These are phyloP conservation scores for Caprella mutica DNA, from an alignment of 2,888 invertebrate genomes.

Conservation along the genomic window DNA sequence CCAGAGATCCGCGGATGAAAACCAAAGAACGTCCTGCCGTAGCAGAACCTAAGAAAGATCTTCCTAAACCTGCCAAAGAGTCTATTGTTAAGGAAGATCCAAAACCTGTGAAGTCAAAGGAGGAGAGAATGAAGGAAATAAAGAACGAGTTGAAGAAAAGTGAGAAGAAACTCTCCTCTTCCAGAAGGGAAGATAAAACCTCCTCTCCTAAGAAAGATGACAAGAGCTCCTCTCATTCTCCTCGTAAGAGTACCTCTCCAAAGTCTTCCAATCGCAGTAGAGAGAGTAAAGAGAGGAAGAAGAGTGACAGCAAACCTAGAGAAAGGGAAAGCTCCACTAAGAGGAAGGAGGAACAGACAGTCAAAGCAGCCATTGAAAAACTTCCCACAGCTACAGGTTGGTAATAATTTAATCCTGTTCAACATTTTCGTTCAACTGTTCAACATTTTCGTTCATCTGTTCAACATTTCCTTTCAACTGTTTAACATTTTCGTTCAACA, in stretches of 20 bases:
- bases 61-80: too few relatives aligned
- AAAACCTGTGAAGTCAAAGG: conserved; percentile 1
- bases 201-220: not conserved
- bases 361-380: too few relatives aligned
- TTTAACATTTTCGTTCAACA: too few relatives aligned
- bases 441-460: too few relatives aligned
- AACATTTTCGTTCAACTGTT: too few relatives aligned
- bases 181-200: not conserved
- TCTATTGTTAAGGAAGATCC: not conserved
- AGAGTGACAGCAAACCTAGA: too few relatives aligned
- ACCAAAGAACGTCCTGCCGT: not conserved
- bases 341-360: too few relatives aligned
- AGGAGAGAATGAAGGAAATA: not conserved
- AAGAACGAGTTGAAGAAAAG: conserved; percentile 7
- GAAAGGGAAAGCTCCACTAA: too few relatives aligned
- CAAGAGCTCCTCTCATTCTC: not conserved
- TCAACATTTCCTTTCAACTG: too few relatives aligned
- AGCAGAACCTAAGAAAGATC: conserved; percentile 1
- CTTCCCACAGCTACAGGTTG: too few relatives aligned
- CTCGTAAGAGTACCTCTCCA: not conserved
- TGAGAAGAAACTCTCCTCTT: not conserved
- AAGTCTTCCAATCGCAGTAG: not conserved
- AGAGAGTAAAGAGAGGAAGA: not conserved
- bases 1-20: not conserved
- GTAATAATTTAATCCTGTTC: too few relatives aligned